Conservation (phyloP, 2,113 vertebrate genomes). For the Hypanus sabinus region DNA sequence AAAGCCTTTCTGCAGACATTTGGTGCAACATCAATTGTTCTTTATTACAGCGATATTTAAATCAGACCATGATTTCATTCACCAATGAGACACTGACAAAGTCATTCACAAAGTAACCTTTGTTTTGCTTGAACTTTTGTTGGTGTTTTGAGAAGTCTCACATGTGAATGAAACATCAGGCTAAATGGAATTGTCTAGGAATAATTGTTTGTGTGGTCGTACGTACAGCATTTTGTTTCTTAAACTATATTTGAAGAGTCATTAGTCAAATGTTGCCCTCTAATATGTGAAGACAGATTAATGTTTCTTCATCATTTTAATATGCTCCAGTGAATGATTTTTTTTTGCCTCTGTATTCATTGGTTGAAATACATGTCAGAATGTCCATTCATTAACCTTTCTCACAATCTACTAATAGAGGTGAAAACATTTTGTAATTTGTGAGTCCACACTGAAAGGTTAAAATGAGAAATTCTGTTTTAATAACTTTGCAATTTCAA, state of each 20-base stretch:
- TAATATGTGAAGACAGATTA: not conserved
- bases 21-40: slow-evolving; percentile 5
- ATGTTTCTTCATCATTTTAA: not conserved
- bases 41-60: slow-evolving; percentile 16
- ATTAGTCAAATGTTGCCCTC: not conserved
- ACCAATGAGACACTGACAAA: not conserved
- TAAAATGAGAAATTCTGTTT: slow-evolving; percentile 3
- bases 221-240: not conserved
- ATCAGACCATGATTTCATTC: slow-evolving; percentile 3
- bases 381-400: slow-evolving; percentile 1
- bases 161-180: not conserved
- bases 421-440: not conserved
- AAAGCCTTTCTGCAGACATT: slow-evolving; percentile 40
- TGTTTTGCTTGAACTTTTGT: slow-evolving; percentile 10
- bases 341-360: not conserved
- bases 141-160: not conserved
- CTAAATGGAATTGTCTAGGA: not conserved
- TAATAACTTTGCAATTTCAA: not conserved
- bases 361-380: not conserved
- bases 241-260: not conserved
- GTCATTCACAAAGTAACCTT: slow-evolving; percentile 29
- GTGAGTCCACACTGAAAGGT: not conserved
- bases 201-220: not conserved
- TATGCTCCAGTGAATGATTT: not conserved
- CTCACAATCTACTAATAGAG: not conserved